phyloP scores from a whole-genome alignment of 2,113 vertebrate species.

The Eretmochelys imbricata region DNA sequence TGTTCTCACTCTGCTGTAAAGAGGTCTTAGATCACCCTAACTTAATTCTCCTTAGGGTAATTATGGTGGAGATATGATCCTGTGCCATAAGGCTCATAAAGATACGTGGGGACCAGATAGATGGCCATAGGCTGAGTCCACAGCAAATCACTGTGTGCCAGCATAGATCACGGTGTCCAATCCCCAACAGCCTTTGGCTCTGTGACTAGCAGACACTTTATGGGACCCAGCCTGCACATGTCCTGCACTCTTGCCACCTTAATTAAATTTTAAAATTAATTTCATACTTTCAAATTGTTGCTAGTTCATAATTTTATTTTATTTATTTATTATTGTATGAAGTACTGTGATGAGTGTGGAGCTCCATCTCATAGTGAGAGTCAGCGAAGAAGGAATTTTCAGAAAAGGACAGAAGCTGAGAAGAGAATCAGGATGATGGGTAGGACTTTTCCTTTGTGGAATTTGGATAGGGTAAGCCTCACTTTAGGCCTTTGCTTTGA shows the following conservation, averaged over 20 bases:
- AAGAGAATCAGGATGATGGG: neutral
- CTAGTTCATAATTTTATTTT: neutral
- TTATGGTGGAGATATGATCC: neutral
- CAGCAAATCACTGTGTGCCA: neutral
- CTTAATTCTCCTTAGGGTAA: neutral
- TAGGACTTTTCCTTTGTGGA: neutral
- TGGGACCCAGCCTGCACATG: neutral
- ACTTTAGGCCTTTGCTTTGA: neutral
- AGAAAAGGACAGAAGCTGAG: neutral
- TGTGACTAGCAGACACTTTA: neutral
- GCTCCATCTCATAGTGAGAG: neutral
- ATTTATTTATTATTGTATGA: neutral
- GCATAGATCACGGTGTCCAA: neutral
- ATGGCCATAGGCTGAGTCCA: neutral
- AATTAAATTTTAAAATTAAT: neutral
- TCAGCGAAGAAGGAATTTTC: neutral
- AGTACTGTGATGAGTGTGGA: neutral
- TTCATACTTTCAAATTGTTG: neutral
- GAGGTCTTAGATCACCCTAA: neutral
- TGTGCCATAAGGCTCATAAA: neutral
- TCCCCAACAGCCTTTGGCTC: neutral
- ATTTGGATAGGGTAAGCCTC: rapidly evolving
- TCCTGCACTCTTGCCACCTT: neutral
- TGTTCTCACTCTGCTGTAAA: neutral
- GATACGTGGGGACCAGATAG: neutral